Evolutionary conservation across 2,888 invertebrate genomes (phyloP).

Genomic region (Sussaba pulchella): DNA sequence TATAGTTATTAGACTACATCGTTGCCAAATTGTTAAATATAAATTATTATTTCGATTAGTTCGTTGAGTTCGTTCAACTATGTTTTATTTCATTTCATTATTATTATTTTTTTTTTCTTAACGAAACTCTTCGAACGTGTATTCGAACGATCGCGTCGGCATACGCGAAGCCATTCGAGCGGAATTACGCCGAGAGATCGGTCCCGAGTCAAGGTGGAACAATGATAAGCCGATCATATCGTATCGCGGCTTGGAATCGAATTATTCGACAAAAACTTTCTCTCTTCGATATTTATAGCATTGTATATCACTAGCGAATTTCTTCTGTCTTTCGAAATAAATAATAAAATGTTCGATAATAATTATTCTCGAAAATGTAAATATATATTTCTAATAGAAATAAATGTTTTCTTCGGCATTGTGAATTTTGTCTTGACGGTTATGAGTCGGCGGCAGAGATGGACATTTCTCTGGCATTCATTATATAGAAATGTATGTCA

Average conservation of each 20-base stretch:
- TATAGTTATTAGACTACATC: conserved; percentile 48
- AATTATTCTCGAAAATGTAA: conserved; percentile 24
- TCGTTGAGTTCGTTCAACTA: conserved; percentile 10
- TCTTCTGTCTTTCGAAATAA: conserved; percentile 1
- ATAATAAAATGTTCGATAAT: conserved; percentile 5
- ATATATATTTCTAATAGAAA: conserved; percentile 39
- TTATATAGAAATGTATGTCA: no score
- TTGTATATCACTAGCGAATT: conserved; percentile 31
- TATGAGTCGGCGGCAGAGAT: no score
- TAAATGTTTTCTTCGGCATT: conserved; percentile 32
- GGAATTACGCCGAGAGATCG: not conserved
- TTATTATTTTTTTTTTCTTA: not conserved
- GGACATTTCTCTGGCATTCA: no score
- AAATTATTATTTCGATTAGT: conserved; percentile 49
- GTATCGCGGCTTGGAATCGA: not conserved
- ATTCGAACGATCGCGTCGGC: not conserved
- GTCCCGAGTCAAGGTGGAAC: conserved; percentile 23
- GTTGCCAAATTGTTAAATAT: conserved; percentile 59
- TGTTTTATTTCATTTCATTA: not conserved
- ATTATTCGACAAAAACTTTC: conserved; percentile 12
- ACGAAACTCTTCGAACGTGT: conserved; percentile 1
- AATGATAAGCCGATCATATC: conserved; percentile 7
- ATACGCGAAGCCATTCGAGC: conserved; percentile 29
- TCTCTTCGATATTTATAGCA: conserved; percentile 39
- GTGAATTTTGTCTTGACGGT: not conserved